phyloP scores from a whole-genome alignment of 2,113 vertebrate species.

The Alosa alosa region DNA sequence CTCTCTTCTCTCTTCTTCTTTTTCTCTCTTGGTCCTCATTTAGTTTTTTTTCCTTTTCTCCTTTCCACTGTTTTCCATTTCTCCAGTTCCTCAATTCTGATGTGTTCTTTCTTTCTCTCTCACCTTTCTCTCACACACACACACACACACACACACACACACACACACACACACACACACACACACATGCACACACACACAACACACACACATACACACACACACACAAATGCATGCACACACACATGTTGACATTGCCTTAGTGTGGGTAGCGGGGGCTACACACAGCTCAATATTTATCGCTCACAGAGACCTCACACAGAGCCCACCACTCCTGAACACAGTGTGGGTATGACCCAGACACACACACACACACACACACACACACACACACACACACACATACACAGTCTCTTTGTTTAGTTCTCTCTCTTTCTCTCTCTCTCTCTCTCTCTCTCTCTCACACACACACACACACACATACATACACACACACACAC shows the following conservation, averaged over 20 bases:
- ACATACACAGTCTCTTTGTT: neutral
- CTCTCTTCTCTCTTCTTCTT: too few relatives aligned
- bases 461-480: neutral
- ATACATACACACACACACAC: conserved; percentile 10
- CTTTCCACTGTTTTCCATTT: neutral
- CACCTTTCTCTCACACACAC: neutral
- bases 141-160: neutral
- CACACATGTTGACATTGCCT: neutral
- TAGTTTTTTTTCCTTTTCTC: neutral
- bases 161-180: neutral
- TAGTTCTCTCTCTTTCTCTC: neutral
- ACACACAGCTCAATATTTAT: neutral
- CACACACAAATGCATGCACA: neutral
- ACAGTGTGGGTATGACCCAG: neutral
- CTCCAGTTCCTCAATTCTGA: neutral
- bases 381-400: neutral
- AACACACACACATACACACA: conserved; percentile 2
- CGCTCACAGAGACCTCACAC: neutral
- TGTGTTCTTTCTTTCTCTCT: neutral
- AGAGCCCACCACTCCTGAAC: neutral
- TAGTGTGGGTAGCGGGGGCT: neutral
- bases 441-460: neutral
- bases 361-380: too few relatives aligned
- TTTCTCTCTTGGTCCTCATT: neutral
- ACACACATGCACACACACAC: conserved; percentile 5